A percentile compares a stretch with the other conserved stretches of the same genome.
Conservation (phyloP, 2,888 invertebrate genomes). For the Plemyria rubiginata region DNA sequence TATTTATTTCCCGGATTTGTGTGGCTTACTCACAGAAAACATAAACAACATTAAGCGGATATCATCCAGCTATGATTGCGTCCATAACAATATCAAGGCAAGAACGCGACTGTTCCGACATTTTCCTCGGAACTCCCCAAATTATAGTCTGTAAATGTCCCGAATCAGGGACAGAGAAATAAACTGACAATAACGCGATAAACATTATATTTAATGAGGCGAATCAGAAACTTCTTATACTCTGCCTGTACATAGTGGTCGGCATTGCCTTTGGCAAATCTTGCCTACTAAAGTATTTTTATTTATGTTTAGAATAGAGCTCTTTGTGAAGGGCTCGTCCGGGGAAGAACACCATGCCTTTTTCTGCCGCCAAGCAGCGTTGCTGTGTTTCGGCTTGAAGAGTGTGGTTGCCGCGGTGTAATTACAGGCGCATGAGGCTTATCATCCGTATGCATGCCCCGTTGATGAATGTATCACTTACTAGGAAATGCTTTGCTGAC, state of each 20-base stretch:
- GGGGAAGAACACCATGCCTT: too few species aligned
- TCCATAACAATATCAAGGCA: slow-evolving; percentile 13
- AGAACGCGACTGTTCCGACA: slow-evolving; percentile 2
- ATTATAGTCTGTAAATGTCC: slow-evolving; percentile 34
- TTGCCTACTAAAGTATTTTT: neutral
- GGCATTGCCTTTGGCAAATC: slow-evolving; percentile 11
- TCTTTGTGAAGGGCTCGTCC: too few species aligned
- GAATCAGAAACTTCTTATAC: slow-evolving; percentile 30
- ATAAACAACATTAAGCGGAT: neutral
- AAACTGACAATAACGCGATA: slow-evolving; percentile 42
- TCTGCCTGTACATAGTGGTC: slow-evolving; percentile 4
- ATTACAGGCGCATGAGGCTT: too few species aligned
- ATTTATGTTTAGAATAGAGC: too few species aligned
- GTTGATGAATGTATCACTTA: too few species aligned
- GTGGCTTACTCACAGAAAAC: neutral
- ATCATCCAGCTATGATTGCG: slow-evolving; percentile 13
- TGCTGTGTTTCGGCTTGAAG: too few species aligned
- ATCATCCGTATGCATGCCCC: too few species aligned
- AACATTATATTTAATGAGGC: slow-evolving; percentile 40
- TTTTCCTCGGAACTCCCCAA: slow-evolving; percentile 34
- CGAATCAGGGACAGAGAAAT: slow-evolving; percentile 42
- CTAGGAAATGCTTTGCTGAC: too few species aligned
- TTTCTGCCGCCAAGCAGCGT: too few species aligned
- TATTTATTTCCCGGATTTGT: neutral
- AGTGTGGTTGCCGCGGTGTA: too few species aligned